A percentile compares a stretch with the other conserved stretches of the same genome.
These are phyloP conservation scores for Drosophila ogumai DNA, from an alignment of 1,140 invertebrate genomes.

Conservation along the genomic window DNA sequence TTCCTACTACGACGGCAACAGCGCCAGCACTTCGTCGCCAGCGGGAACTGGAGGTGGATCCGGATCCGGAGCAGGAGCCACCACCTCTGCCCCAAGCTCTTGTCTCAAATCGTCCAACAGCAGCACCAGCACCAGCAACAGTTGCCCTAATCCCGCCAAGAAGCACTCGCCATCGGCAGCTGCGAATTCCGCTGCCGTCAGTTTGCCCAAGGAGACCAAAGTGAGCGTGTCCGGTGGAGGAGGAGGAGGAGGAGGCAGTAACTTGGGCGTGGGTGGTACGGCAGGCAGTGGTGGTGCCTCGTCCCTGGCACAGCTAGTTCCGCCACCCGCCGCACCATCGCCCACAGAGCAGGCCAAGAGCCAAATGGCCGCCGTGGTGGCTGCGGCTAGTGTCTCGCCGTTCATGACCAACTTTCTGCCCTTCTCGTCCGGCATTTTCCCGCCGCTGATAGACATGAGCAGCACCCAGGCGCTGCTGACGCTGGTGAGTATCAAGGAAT, in stretches of 20 bases:
- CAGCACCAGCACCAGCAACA: conserved; percentile 33
- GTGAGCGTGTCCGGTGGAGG: conserved; percentile 20
- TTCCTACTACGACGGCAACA: conserved; percentile 71
- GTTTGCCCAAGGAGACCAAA: conserved; percentile 59
- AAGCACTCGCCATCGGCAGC: conserved; percentile 45
- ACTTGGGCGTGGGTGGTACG: conserved; percentile 27
- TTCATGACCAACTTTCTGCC: conserved; percentile 81
- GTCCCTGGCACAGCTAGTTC: conserved; percentile 33
- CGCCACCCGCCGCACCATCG: conserved; percentile 66
- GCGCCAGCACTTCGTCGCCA: conserved; percentile 27
- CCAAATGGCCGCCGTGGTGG: conserved; percentile 78
- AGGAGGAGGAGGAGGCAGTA: conserved; percentile 8
- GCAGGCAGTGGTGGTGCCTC: conserved; percentile 18
- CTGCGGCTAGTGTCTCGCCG: conserved; percentile 74
- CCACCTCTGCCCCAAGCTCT: conserved; percentile 27
- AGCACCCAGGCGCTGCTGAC: conserved; percentile 82
- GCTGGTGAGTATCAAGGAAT: conserved; percentile 66
- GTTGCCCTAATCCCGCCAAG: conserved; percentile 32
- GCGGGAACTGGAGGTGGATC: conserved; percentile 17
- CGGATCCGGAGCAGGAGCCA: conserved; percentile 12
- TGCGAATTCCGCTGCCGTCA: conserved; percentile 27
- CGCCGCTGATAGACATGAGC: conserved; percentile 84
- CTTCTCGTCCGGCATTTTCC: conserved; percentile 79
- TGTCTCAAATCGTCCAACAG: conserved; percentile 29
- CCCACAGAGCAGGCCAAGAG: conserved; percentile 77